These are phyloP conservation scores for Cheirogaleus medius DNA, from an alignment of 2,113 vertebrate genomes.

Conservation along the genomic window DNA sequence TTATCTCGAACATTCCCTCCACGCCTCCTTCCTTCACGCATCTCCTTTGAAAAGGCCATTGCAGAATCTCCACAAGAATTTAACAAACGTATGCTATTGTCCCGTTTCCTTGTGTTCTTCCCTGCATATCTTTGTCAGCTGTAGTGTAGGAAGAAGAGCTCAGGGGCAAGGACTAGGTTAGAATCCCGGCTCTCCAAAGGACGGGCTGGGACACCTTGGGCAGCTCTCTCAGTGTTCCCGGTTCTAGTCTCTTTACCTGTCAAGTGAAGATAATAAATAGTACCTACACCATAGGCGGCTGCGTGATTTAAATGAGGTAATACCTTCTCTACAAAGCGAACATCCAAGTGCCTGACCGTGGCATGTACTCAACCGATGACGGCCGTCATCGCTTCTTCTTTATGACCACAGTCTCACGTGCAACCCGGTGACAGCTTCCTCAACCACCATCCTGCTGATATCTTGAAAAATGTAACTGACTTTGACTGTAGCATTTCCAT, in stretches of 20 bases:
- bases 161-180: not conserved
- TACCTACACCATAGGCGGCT: not conserved
- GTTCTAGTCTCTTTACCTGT: not conserved
- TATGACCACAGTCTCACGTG: not conserved
- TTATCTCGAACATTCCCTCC: not conserved
- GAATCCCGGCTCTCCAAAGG: not conserved
- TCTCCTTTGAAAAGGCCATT: not conserved
- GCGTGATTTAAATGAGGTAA: not conserved
- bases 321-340: not conserved
- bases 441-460: not conserved
- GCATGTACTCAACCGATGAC: rapidly evolving
- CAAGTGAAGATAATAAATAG: not conserved
- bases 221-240: not conserved
- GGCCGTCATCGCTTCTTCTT: too few species aligned
- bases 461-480: not conserved
- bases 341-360: rapidly evolving
- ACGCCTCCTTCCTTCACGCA: not conserved
- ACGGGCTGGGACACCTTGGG: not conserved
- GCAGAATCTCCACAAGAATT: not conserved
- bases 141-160: not conserved
- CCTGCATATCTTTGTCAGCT: not conserved
- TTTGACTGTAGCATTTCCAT: not conserved
- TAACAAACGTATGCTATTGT: too few species aligned
- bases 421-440: not conserved
- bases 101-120: not conserved